Evolutionary conservation across 2,113 vertebrate species (phyloP).

Genomic region (Nothocercus julius): DNA sequence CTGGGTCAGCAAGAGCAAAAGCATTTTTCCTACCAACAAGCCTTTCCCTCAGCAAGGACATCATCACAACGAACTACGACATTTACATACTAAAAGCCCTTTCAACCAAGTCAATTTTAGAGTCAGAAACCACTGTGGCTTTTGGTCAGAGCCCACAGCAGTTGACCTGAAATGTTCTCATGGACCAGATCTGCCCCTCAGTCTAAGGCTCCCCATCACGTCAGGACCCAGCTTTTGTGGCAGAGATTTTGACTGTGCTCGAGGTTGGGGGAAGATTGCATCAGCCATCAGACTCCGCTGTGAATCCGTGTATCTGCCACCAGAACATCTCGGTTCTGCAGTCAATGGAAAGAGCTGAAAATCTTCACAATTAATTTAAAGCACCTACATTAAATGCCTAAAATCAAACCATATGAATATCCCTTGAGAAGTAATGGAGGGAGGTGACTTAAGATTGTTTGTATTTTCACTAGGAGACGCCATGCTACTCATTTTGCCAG

Average conservation of each 20-base stretch:
- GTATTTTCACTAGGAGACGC: not conserved
- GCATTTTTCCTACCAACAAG: not conserved
- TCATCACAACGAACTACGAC: not conserved
- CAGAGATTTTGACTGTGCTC: not conserved
- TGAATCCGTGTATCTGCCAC: not conserved
- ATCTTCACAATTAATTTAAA: not conserved
- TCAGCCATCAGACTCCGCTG: not conserved
- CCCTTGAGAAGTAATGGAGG: not conserved
- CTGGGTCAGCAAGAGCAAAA: not conserved
- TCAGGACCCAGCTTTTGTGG: not conserved
- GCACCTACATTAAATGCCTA: not conserved
- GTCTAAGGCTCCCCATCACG: not conserved
- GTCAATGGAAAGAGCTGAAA: not conserved
- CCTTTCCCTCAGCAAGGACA: not conserved
- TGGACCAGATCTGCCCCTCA: not conserved
- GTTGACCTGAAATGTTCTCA: not conserved
- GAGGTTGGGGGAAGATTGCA: not conserved
- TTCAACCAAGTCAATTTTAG: not conserved
- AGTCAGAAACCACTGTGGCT: not conserved
- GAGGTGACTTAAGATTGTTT: not conserved
- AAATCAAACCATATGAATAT: not conserved
- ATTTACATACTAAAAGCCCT: not conserved
- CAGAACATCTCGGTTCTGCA: not conserved
- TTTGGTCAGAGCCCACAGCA: not conserved
- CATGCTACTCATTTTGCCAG: fast-evolving